These are phyloP conservation scores for Natator depressus DNA, from an alignment of 2,113 vertebrate species.

Conservation along the genomic window DNA sequence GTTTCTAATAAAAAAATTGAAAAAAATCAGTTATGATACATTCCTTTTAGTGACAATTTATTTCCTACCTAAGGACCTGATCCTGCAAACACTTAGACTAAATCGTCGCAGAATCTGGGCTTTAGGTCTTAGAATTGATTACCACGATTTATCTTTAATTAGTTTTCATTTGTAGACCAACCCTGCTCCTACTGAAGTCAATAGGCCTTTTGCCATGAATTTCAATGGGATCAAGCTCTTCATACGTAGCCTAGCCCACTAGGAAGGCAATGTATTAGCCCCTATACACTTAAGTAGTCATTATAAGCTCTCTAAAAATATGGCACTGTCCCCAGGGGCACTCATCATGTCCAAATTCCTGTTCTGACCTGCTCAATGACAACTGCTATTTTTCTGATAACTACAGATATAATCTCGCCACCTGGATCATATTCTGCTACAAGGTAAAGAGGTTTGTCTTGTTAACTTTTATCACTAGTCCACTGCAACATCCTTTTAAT, in stretches of 20 bases:
- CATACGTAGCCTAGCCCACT: neutral
- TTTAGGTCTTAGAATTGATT: neutral
- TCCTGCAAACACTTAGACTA: neutral
- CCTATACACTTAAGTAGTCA: neutral
- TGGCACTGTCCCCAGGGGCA: neutral
- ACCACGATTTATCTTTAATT: neutral
- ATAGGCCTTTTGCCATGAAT: neutral
- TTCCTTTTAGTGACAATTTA: neutral
- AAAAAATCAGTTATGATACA: neutral
- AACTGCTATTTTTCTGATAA: neutral
- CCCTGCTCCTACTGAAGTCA: neutral
- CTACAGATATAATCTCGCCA: neutral
- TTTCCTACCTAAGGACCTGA: neutral
- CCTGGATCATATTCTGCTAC: neutral
- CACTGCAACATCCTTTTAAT: neutral
- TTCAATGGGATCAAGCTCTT: neutral
- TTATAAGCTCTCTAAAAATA: neutral
- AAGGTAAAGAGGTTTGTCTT: neutral
- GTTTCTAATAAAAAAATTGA: neutral
- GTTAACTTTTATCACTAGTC: neutral
- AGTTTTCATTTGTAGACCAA: neutral
- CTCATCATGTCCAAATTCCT: neutral
- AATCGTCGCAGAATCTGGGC: neutral
- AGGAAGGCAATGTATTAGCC: neutral
- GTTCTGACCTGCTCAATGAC: neutral